These are phyloP conservation scores for Prionchulus punctatus DNA, from an alignment of 2,888 invertebrate genomes.

Conservation along the genomic window DNA sequence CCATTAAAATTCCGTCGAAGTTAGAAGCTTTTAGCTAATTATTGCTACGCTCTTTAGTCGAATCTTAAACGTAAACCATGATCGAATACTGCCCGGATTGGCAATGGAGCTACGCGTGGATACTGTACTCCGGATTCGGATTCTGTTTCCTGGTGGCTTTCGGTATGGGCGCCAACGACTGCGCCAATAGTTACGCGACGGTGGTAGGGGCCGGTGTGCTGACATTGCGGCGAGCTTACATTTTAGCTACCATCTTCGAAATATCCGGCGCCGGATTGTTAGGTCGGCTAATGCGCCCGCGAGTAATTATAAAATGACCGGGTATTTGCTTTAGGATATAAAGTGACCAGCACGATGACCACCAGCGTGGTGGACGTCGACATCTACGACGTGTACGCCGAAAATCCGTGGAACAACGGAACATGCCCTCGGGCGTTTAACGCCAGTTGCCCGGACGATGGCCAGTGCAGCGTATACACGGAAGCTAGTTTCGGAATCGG, in stretches of 20 bases:
- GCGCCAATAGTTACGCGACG: slow-evolving; percentile 14
- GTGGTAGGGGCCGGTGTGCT: slow-evolving; percentile 14
- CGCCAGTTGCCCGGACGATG: not conserved
- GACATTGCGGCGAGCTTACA: slow-evolving; percentile 13
- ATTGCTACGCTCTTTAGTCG: too few relatives aligned
- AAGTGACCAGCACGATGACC: slow-evolving; percentile 3
- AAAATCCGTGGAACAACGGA: not conserved
- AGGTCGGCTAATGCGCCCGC: slow-evolving; percentile 3
- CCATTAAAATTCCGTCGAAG: too few relatives aligned
- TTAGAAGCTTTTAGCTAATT: too few relatives aligned
- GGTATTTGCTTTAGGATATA: not conserved
- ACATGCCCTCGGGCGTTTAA: not conserved
- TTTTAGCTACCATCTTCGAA: slow-evolving; percentile 13
- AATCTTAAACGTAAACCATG: too few relatives aligned
- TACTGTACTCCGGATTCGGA: slow-evolving; percentile 60
- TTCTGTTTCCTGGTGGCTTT: slow-evolving; percentile 12
- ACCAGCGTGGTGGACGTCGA: not conserved
- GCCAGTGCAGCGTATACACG: slow-evolving; percentile 6
- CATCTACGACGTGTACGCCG: slow-evolving; percentile 2
- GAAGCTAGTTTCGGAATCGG: slow-evolving; percentile 41
- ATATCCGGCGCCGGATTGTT: slow-evolving; percentile 9
- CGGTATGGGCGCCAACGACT: slow-evolving; percentile 15
- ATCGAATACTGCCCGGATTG: slow-evolving; percentile 2
- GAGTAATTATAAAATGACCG: not conserved
- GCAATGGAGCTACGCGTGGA: slow-evolving; percentile 45